A percentile compares a stretch with the other conserved stretches of the same genome.
phyloP scores from a whole-genome alignment of 1,140 invertebrate species.

The Stegodyphus mimosarum region DNA sequence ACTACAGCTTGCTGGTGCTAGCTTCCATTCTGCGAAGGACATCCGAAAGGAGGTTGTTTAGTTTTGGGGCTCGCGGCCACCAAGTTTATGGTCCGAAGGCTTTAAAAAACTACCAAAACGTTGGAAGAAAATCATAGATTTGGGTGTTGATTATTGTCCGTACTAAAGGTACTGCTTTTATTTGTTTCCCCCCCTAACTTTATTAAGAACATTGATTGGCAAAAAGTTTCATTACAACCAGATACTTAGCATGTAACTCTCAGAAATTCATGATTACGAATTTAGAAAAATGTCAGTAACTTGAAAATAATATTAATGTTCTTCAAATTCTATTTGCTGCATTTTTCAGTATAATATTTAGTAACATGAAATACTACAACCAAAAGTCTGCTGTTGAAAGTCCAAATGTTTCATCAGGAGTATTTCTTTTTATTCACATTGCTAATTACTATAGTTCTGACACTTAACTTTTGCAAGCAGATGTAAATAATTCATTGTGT shows the following conservation, averaged over 20 bases:
- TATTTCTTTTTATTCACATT: too few species aligned
- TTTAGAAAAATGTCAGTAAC: too few species aligned
- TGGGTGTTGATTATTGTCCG: not conserved
- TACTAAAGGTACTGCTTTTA: not conserved
- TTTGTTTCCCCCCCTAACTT: not conserved
- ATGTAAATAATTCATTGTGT: too few species aligned
- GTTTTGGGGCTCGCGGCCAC: not conserved
- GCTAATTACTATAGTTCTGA: too few species aligned
- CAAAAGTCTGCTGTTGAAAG: too few species aligned
- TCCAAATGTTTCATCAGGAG: too few species aligned
- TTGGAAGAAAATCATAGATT: slow-evolving; percentile 20
- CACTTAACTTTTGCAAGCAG: too few species aligned
- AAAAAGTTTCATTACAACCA: not conserved
- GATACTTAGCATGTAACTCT: not conserved
- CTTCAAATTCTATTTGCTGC: too few species aligned
- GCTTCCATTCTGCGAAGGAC: not conserved
- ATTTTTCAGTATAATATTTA: too few species aligned
- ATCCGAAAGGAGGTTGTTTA: not conserved
- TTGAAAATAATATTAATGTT: too few species aligned
- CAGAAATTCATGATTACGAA: too few species aligned
- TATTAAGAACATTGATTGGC: slow-evolving; percentile 3
- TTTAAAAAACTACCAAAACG: not conserved
- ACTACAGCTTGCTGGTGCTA: slow-evolving; percentile 1
- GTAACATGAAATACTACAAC: too few species aligned
- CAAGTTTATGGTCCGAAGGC: not conserved